A percentile compares a stretch with the other conserved stretches of the same genome.
phyloP scores from a whole-genome alignment of 1,140 invertebrate species.

The Berghia stephanieae region DNA sequence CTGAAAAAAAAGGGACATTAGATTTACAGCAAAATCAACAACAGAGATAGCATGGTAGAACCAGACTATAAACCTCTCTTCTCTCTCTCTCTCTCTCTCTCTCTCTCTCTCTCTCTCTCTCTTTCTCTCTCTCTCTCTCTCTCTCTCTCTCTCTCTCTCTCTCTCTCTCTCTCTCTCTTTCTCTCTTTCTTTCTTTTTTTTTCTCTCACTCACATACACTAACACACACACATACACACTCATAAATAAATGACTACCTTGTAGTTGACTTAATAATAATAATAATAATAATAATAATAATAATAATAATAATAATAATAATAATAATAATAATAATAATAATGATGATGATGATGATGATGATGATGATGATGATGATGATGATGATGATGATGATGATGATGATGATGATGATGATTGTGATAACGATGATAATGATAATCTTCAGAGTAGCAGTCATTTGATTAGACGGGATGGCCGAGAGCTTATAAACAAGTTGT shows the following conservation, averaged over 20 bases:
- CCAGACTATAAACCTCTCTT: neutral
- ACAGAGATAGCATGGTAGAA: neutral
- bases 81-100: too few relatives aligned
- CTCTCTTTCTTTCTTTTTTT: neutral
- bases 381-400: constrained; percentile 18
- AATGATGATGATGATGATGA: constrained; percentile 24
- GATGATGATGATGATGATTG: neutral
- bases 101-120: too few relatives aligned
- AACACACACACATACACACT: too few relatives aligned
- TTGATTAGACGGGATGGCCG: too few relatives aligned
- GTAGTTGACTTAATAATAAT: too few relatives aligned
- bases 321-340: too few relatives aligned
- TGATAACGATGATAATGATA: neutral
- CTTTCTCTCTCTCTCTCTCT: neutral
- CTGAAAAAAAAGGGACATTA: constrained; percentile 44
- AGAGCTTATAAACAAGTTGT: too few relatives aligned
- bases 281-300: too few relatives aligned
- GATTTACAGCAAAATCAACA: neutral
- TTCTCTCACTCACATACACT: too few relatives aligned
- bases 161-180: neutral
- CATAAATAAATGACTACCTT: too few relatives aligned
- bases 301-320: too few relatives aligned
- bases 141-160: neutral
- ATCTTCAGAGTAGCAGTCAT: too few relatives aligned
- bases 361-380: constrained; percentile 13